Evolutionary conservation across 1,140 invertebrate species (phyloP), one percentile per base, ranked within the genome.

Genomic region (Drosophila willistoni): DNA sequence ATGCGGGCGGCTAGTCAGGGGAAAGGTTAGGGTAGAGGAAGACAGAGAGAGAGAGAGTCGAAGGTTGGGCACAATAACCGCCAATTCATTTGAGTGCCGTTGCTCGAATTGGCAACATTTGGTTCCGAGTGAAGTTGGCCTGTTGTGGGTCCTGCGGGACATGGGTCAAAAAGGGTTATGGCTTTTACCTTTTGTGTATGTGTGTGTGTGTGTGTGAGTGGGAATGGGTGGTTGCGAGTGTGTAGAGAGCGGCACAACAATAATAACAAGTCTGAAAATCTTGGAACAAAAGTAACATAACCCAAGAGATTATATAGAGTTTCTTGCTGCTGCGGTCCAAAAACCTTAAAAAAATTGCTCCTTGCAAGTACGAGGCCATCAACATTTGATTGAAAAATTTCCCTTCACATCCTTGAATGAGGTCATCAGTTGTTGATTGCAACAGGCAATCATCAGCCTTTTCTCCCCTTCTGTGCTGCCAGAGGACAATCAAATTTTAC

Each of bases 31-130:
- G 36, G 10, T 42, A 7, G 19, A 55, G 25, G 29, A 6, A 25
- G 19, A 22, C 1, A 22, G 22, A 25, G 22, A 5, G 17, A 22
- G 33, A 36, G 34, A 12, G 19, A 29, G 29, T 7, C 6, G 29
- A 29, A 42, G 29, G 59, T 36, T 17, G 34, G 39, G 9, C 41
- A 76, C 77, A 83, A 89, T 80, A 89, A 87, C 83, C 83, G 73
- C 84, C 84, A 87, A 87, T 87, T 87, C 84, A 89, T 87, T 87
- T 87, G 84, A 89, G 84, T 87, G 84, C 85, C 77, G 76, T 87
- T 87, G 73, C 44, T 89, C 84, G 84, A 89, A 87, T 87, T 87
- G 84, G 80, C 84, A 89, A 89, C 84, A 84, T 87, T 87, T 84
- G 76, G 56, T 59, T 59, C 66, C 54, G 64, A 64, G 55, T 66